phyloP scores from a whole-genome alignment of 2,113 vertebrate genomes.

The Thermophis baileyi region DNA sequence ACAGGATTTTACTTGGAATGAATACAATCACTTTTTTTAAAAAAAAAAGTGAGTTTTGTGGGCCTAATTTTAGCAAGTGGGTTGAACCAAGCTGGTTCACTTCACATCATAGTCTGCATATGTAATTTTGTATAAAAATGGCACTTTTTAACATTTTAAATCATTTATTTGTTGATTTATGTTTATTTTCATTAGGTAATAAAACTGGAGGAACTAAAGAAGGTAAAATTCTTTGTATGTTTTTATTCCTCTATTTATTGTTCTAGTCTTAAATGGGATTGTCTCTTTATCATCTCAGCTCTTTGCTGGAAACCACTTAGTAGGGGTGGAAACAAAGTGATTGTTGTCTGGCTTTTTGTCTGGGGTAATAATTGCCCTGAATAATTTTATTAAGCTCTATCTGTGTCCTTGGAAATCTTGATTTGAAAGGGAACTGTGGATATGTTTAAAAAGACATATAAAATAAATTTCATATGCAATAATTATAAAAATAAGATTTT shows the following conservation, averaged over 20 bases:
- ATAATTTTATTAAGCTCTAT: background rate
- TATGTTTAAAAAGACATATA: background rate
- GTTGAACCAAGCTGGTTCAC: background rate
- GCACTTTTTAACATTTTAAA: background rate
- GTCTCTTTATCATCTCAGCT: background rate
- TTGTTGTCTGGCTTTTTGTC: background rate
- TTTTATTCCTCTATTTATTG: background rate
- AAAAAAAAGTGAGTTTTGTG: background rate
- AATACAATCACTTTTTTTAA: background rate
- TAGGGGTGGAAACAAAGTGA: background rate
- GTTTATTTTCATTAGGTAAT: slow-evolving; percentile 1
- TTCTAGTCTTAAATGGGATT: background rate
- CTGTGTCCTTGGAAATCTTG: background rate
- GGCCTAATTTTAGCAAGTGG: background rate
- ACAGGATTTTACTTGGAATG: background rate
- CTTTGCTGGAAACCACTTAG: background rate
- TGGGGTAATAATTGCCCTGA: background rate
- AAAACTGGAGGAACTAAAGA: background rate
- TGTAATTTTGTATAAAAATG: background rate
- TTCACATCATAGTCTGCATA: background rate
- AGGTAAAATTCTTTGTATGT: background rate
- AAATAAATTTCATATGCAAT: background rate
- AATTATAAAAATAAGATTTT: background rate
- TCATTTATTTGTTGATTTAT: background rate
- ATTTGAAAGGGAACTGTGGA: background rate